A percentile compares a stretch with the other conserved stretches of the same genome.
Evolutionary conservation across 2,888 invertebrate species (phyloP).

Genomic region (Lepidochrysops patricia): DNA sequence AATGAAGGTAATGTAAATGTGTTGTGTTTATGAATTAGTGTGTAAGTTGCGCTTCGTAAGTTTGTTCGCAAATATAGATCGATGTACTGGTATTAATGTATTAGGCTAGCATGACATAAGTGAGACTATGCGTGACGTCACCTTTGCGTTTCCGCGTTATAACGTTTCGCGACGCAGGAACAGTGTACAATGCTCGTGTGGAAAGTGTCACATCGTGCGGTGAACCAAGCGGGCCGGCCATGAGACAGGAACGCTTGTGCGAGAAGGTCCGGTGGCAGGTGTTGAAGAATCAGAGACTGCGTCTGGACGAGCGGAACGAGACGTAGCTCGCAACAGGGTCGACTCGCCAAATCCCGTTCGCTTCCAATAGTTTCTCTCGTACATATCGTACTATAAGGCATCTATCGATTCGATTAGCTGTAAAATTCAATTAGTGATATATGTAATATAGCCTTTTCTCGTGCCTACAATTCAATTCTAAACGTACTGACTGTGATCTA

Average conservation of each 20-base stretch:
- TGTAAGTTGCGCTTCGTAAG: constrained; percentile 21
- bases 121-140: constrained; percentile 55
- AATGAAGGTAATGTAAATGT: constrained; percentile 22
- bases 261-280: constrained; percentile 64
- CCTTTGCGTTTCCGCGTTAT: constrained; percentile 20
- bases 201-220: constrained; percentile 58
- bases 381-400: constrained; percentile 62
- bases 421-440: constrained; percentile 47
- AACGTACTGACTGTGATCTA: constrained; percentile 46
- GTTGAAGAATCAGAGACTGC: constrained; percentile 67
- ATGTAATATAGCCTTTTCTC: constrained; percentile 57
- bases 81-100: constrained; percentile 24
- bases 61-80: constrained; percentile 26
- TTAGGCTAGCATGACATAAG: constrained; percentile 27
- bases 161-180: neutral
- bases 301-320: constrained; percentile 66
- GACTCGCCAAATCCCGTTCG: constrained; percentile 69
- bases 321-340: constrained; percentile 53
- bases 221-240: constrained; percentile 69
- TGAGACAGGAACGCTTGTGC: constrained; percentile 59
- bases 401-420: constrained; percentile 44
- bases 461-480: constrained; percentile 66
- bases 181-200: constrained; percentile 40
- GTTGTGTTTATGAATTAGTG: constrained; percentile 20
- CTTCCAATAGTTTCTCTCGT: constrained; percentile 66